Evolutionary conservation across 2,797 vertebrate genomes (phyloP), one percentile per base, ranked within the genome.

Genomic region (Passerculus sandwichensis): DNA sequence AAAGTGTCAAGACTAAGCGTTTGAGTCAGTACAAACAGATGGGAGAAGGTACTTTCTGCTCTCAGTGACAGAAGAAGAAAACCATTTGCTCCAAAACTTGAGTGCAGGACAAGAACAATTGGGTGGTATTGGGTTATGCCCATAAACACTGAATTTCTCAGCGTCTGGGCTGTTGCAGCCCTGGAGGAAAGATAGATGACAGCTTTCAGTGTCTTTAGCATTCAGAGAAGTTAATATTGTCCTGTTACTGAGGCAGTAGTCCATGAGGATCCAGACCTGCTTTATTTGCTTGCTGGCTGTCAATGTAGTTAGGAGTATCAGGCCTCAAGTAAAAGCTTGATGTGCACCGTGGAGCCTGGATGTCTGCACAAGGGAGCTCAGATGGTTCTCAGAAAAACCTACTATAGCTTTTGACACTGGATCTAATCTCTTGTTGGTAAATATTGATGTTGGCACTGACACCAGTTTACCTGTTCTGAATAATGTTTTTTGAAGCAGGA

Each of bases 331-430:
- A 80, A 83, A 57, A 51, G 42, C 17, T 69, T 56, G 67, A 69
- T 0, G 1, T 5, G 17, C 57, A 32, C 12, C 0, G 1, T 9
- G 23, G 34, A 70, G 36, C 26, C 60, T 23, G 34, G 45, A n/a
- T 3, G 2, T 20, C 13, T 70, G 18, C 30, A 56, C 47, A 50
- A 44, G 36, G 57, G 27, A 26, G 5, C 11, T 76, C 60, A 53
- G 50, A 44, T 0, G 0, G 30, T 77, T 22, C 76, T 88, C 15
- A 36, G 66, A 30, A 70, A 90, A 86, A 36, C 5, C 6, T n/a
- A 1, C 38, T 9, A 8, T 2, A 42, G 34, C 48, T 93, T 93
- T 73, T 75, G 16, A 60, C 54, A 54, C 27, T 9, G 44, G 29
- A 51, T 45, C 17, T 80, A 47, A 29, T 53, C 16, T 66, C 71